Base-by-base conservation (phyloP, 2,888 invertebrate species). In the Cryptus viduatorius region DNA sequence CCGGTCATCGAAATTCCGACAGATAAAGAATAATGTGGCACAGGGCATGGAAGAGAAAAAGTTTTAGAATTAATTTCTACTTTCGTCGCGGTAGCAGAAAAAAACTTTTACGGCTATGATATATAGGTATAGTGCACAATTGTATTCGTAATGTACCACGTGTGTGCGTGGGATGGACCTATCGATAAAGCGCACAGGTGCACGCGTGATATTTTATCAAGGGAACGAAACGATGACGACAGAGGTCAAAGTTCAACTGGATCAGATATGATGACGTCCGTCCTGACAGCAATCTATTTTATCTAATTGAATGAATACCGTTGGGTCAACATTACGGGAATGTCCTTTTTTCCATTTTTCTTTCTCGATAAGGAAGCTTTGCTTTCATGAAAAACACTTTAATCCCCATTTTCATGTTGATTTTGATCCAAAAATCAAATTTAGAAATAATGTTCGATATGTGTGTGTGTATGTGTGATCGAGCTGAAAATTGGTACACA, bases 1-100 rank as follows among this genome's bases (percentile, higher is more conserved):
- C 95, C 95, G 37, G 29, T 90, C 12, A 53, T 14, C 89, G 89
- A 89, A 72, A 81, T 81, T 68, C 78, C 72, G 67, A 65, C n/a
- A 42, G 56, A 65, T 59, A 37, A 42, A 31, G 37, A 65, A 77
- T 56, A 8, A 19, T 19, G 8, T 16, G 19, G 16, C 19, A 8
- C 19, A 56, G 56, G 56, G 10, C 56, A 56, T 56, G 16, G 89
- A 82, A 73, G 56, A 81, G 59, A 67, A 78, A 84, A 83, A 64
- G 56, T 56, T 56, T 24, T 19, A 24, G 56, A 19, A 16, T 56
- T 56, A 56, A 24, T 56, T 56, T 56, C 19, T 19, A 37, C 37
- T 37, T 37, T 12, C 19, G 10, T 24, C 56, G 56, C 19, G 19
- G 3, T 10, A 16, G 12, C 8, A 56, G 19, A 56, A 24, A 56